These are phyloP conservation scores for Campoletis raptor DNA, from an alignment of 2,888 invertebrate genomes.

Conservation along the genomic window DNA sequence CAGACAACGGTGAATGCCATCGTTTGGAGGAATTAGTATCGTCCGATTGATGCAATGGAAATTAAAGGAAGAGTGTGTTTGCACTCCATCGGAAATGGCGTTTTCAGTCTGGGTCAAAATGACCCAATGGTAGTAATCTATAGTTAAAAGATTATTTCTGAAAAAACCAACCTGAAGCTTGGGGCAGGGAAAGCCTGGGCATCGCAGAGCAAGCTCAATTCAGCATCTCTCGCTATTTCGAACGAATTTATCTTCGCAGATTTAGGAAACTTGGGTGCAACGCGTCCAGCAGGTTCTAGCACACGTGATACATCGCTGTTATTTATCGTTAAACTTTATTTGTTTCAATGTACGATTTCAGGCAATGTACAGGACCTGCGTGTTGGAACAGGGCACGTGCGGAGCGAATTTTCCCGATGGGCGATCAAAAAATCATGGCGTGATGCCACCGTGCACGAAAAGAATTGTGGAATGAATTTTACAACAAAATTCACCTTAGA, in stretches of 20 bases:
- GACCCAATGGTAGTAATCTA: not conserved
- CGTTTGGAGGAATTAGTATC: too few species aligned
- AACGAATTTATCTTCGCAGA: slow-evolving; percentile 85
- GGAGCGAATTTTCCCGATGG: not conserved
- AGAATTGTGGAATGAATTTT: not conserved
- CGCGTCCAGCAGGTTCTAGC: slow-evolving; percentile 83
- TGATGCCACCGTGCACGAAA: not conserved
- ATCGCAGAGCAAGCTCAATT: slow-evolving; percentile 81
- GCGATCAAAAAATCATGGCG: not conserved
- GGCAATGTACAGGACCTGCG: not conserved
- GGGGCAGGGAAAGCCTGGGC: slow-evolving; percentile 82
- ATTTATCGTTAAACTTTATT: not conserved
- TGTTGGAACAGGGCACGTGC: slow-evolving; percentile 25
- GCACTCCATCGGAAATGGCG: not conserved
- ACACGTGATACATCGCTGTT: slow-evolving; percentile 3
- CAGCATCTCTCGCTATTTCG: slow-evolving; percentile 79
- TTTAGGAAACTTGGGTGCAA: slow-evolving; percentile 83
- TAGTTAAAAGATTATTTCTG: not conserved
- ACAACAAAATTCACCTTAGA: not conserved
- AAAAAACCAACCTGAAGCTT: slow-evolving; percentile 78
- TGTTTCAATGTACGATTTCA: not conserved
- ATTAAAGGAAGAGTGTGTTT: not conserved
- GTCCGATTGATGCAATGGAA: not conserved
- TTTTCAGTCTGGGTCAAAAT: not conserved
- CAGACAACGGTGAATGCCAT: too few species aligned